Conservation (phyloP, 2,797 vertebrate genomes). For the Chelonia mydas region DNA sequence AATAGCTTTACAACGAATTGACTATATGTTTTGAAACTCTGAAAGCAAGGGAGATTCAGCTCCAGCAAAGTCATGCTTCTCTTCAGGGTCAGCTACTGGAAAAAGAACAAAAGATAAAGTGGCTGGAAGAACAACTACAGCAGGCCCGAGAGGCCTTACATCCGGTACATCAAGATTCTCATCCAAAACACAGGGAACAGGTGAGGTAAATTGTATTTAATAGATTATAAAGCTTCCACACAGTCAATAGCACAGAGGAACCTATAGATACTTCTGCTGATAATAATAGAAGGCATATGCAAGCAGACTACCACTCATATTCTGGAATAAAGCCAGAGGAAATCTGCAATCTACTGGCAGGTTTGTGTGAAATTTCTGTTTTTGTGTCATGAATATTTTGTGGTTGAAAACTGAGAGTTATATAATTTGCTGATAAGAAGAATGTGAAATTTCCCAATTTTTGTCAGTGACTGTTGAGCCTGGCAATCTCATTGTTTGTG, state of each 20-base stretch:
- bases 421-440: neutral
- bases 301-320: neutral
- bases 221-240: neutral
- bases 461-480: neutral
- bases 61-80: slow-evolving; percentile 84
- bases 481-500: neutral
- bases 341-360: neutral
- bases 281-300: neutral
- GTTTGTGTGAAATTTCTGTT: neutral
- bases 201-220: slow-evolving; percentile 77
- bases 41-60: slow-evolving; percentile 85
- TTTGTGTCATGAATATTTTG: neutral
- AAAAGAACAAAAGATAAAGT: slow-evolving; percentile 86
- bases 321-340: neutral
- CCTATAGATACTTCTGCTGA: neutral
- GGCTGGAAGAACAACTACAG: slow-evolving; percentile 86
- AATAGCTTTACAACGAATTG: slow-evolving; percentile 92
- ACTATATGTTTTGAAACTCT: slow-evolving; percentile 89
- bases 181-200: slow-evolving; percentile 73
- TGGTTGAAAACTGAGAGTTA: neutral
- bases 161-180: slow-evolving; percentile 76
- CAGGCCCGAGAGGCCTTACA: slow-evolving; percentile 59
- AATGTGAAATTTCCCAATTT: neutral
- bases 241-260: neutral
- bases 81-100: slow-evolving; percentile 84